Evolutionary conservation across 2,113 vertebrate genomes (phyloP).

Genomic region (Potamarius usumacintae): DNA sequence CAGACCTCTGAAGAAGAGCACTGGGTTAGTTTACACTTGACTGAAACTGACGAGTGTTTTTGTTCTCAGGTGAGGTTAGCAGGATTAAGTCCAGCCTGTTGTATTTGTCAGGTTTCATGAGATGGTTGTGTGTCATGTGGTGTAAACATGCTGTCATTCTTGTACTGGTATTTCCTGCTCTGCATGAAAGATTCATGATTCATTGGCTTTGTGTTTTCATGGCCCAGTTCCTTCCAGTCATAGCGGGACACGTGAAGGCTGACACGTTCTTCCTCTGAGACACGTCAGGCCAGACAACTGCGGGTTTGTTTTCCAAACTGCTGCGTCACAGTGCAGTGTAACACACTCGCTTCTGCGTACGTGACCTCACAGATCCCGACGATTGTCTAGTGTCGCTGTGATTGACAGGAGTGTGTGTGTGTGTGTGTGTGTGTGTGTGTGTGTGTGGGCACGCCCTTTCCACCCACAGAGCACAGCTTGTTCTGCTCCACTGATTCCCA

Average conservation of each 20-base stretch:
- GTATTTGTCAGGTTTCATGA: neutral
- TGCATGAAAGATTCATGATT: neutral
- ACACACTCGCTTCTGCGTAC: neutral
- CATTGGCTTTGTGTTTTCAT: too few species aligned
- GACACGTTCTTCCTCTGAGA: neutral
- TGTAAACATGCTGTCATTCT: neutral
- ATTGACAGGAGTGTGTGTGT: neutral
- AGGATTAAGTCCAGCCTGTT: too few species aligned
- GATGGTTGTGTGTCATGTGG: neutral
- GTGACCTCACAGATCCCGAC: neutral
- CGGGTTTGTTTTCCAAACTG: too few species aligned
- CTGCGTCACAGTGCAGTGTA: too few species aligned
- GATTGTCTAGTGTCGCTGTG: neutral
- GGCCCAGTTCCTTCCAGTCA: neutral
- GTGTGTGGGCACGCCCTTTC: too few species aligned
- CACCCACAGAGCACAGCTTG: too few species aligned
- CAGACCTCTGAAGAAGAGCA: neutral
- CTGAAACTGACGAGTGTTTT: too few species aligned
- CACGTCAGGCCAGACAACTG: neutral
- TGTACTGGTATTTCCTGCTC: neutral
- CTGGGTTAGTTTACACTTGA: neutral
- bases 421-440: too few species aligned
- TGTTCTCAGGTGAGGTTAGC: too few species aligned
- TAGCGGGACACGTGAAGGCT: too few species aligned
- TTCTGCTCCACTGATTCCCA: too few species aligned